Evolutionary conservation across 2,797 vertebrate species (phyloP), one percentile per base, ranked within the genome.

Genomic region (Tapera naevia): DNA sequence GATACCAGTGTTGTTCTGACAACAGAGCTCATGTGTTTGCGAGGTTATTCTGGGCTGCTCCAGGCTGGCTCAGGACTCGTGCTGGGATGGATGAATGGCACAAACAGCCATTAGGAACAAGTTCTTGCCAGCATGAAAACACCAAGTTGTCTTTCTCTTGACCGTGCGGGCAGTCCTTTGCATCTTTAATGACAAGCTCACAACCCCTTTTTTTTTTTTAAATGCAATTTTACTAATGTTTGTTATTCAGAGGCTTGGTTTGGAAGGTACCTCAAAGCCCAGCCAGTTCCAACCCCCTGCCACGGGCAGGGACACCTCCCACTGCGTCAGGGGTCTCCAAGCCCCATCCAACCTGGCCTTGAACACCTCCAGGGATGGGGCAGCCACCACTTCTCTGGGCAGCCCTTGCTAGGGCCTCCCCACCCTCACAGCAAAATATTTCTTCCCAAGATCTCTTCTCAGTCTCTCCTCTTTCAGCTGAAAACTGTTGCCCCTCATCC

Each of bases 1-100:
- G 62, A 1, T 5, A 2, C 37, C 9, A 3, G 10, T 5, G 46
- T 0, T 25, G 50, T 11, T 45, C 51, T 25, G 41, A 12, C 10
- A 22, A 13, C 37, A 32, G 64, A 69, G 60, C 70, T n/a, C 4
- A 1, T 6, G 72, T 35, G 64, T 43, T 6, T 2, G 6, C 17
- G 24, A 78, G 67, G 53, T 48, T 12, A 1, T n/a, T 50, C 58
- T 23, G 51, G 23, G 1, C 65, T 3, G 60, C 39, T 13, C 17
- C 17, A 21, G 33, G 48, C 22, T 9, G 8, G 78, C 86, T 41
- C 71, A 6, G 7, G 17, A 65, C 73, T 45, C 51, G 1, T 1
- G 0, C 43, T 7, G 2, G 56, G 57, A 2, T 21, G 57, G n/a
- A 21, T 24, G 39, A 13, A 7, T 7, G 64, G 41, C 81, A 71